Evolutionary conservation across 2,888 invertebrate species (phyloP).

Genomic region (Watsonalla cultraria): DNA sequence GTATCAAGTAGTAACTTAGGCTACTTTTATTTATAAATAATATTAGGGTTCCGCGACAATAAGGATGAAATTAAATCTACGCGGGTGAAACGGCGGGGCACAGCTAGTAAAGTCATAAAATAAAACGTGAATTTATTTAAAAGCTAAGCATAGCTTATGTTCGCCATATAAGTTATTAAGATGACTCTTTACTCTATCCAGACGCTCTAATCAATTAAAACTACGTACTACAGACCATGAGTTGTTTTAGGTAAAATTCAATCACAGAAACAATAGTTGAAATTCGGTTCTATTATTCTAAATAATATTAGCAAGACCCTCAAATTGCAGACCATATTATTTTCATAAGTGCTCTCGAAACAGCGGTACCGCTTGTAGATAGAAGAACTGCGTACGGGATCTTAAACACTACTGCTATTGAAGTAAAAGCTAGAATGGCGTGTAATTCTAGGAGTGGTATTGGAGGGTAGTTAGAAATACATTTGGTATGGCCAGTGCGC

Average conservation of each 20-base stretch:
- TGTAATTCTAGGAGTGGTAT: neutral
- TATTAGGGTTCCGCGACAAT: too few species aligned
- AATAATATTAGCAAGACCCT: slow-evolving; percentile 23
- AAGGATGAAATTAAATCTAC: too few species aligned
- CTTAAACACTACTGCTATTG: neutral
- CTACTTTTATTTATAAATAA: too few species aligned
- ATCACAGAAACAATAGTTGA: slow-evolving; percentile 14
- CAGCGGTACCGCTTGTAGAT: neutral
- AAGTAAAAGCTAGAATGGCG: neutral
- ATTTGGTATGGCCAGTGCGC: slow-evolving; percentile 15
- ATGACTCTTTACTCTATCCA: neutral
- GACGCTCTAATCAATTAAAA: neutral
- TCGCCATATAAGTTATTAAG: too few species aligned
- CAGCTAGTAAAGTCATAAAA: too few species aligned
- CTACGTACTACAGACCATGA: neutral
- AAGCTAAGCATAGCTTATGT: too few species aligned
- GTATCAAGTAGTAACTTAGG: too few species aligned
- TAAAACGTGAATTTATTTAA: too few species aligned
- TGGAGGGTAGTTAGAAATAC: neutral
- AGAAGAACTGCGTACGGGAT: neutral
- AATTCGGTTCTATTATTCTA: slow-evolving; percentile 31
- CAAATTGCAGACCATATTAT: slow-evolving; percentile 32
- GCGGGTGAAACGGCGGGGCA: too few species aligned
- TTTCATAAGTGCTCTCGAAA: slow-evolving; percentile 22
- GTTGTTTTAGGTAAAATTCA: slow-evolving; percentile 16